Evolutionary conservation across 2,888 invertebrate species (phyloP), one percentile per base, ranked within the genome.

Genomic region (Tenodera sinensis): DNA sequence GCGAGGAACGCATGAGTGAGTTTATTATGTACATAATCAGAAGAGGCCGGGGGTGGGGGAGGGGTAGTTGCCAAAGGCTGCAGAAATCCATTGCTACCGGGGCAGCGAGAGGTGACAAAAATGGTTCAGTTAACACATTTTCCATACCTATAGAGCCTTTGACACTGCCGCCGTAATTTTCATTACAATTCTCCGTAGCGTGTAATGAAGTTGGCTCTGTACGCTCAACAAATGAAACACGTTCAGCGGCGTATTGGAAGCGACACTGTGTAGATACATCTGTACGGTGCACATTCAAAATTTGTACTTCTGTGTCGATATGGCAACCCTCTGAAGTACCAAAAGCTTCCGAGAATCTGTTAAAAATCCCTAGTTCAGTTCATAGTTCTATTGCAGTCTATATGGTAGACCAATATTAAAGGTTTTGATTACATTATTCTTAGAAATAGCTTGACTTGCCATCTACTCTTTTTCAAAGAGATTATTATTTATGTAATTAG

Each of bases 81-180:
- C 54, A 71, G 54, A 71, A 71, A 71, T 71, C 54, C 54, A 71
- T 71, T 71, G 54, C 54, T 71, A 71, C 54, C 54, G 54, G 54
- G 54, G 20, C 54, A 71, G 54, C 20, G 54, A 71, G 54, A 71
- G 54, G 54, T 71, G 54, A 71, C 54, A 71, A 71, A 71, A 71
- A 71, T 71, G 54, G 54, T 71, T 71, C 54, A 71, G 54, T 71
- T 71, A 42, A 84, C 30, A 30, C 86, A 71, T 42, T 71, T 81
- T 71, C 86, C 71, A 28, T 86, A 86, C 30, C 87, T 82, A 30
- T 25, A 87, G 87, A 87, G 28, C 87, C 83, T 87, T 87, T 87
- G 87, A 87, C 87, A 87, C 83, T 30, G 83, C 82, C 87, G 83
- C 87, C 27, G 27, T 83, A 87, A 83, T 87, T 83, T 83, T 82